Conservation (phyloP, 2,113 vertebrate genomes). For the Okapia johnstoni region DNA sequence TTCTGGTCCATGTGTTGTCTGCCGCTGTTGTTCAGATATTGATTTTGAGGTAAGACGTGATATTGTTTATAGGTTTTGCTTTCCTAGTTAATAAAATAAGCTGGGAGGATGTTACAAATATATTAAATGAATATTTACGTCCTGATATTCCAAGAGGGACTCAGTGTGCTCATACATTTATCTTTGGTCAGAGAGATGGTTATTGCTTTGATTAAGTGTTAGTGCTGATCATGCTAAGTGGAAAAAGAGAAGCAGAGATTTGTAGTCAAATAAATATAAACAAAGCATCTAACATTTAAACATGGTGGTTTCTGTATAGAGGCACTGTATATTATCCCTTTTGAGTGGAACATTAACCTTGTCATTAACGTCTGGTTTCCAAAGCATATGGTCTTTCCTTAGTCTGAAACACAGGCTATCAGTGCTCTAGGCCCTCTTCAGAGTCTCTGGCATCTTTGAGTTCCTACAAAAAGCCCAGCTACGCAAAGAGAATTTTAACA, state of each 20-base stretch:
- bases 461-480: background rate
- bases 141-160: background rate
- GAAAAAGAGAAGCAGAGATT: background rate
- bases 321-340: background rate
- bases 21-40: constrained; percentile 89
- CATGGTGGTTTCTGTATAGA: background rate
- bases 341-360: background rate
- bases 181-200: background rate
- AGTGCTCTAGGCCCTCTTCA: background rate
- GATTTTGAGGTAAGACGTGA: constrained; percentile 89
- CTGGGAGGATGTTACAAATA: background rate
- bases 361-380: background rate
- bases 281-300: background rate
- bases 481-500: background rate
- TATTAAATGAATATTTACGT: background rate
- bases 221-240: background rate
- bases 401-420: background rate
- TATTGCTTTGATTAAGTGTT: background rate
- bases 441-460: background rate
- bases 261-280: background rate
- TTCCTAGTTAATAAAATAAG: background rate
- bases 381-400: background rate
- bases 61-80: background rate
- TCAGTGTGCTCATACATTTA: background rate
- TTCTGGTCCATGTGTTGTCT: constrained; percentile 88